phyloP scores from a whole-genome alignment of 2,888 invertebrate species.

The Eupithecia subumbrata region DNA sequence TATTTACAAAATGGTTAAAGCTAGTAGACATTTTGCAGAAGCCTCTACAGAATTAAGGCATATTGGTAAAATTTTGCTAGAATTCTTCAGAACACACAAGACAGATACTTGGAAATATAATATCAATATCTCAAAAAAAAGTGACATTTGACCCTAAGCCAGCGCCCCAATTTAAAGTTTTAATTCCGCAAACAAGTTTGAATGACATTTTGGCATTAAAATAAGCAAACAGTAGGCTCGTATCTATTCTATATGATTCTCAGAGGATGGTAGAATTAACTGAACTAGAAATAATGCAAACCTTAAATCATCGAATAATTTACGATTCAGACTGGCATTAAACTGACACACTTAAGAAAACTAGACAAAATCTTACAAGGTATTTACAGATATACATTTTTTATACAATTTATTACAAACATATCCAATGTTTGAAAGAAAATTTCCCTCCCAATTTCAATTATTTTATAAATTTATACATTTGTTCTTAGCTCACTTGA shows the following conservation, averaged over 20 bases:
- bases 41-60: background rate
- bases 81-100: background rate
- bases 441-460: background rate
- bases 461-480: background rate
- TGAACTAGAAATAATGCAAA: background rate
- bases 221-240: background rate
- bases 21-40: background rate
- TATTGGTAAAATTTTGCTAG: background rate
- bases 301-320: background rate
- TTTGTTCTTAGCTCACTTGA: background rate
- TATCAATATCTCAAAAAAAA: background rate
- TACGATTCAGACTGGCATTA: background rate
- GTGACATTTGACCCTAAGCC: background rate
- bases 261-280: background rate
- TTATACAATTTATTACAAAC: background rate
- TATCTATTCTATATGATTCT: background rate
- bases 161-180: too few relatives aligned
- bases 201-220: background rate
- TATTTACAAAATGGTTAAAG: background rate
- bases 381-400: constrained; percentile 4
- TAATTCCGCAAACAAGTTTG: background rate
- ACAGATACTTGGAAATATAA: background rate
- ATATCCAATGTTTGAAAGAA: background rate
- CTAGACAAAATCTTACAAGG: background rate
- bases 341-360: background rate